Conservation (phyloP, 1,140 invertebrate species). For the Lethocerus indicus region DNA sequence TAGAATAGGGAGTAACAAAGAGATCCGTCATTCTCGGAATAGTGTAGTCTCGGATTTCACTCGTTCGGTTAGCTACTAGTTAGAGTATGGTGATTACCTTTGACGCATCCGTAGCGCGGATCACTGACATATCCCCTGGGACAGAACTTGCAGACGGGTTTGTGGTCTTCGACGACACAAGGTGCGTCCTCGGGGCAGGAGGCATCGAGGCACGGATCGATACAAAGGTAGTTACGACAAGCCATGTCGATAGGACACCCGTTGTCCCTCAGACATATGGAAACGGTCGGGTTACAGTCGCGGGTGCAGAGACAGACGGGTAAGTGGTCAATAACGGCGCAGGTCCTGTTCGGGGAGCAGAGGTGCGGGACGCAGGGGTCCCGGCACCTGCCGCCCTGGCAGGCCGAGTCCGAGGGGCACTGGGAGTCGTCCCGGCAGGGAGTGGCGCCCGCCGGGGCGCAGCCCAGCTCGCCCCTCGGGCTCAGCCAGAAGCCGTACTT, state of each 20-base stretch:
- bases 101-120: constrained; percentile 78
- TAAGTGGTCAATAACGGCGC: constrained; percentile 68
- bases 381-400: constrained; percentile 59
- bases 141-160: constrained; percentile 86
- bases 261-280: constrained; percentile 72
- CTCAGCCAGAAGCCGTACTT: constrained; percentile 73
- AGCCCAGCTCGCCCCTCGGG: constrained; percentile 63
- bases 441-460: constrained; percentile 56
- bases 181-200: constrained; percentile 62
- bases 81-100: too few relatives aligned
- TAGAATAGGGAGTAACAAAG: too few relatives aligned
- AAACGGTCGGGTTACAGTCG: constrained; percentile 68
- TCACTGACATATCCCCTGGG: constrained; percentile 75
- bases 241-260: constrained; percentile 69
- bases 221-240: constrained; percentile 75
- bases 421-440: constrained; percentile 67
- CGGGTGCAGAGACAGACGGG: constrained; percentile 70
- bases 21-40: too few relatives aligned
- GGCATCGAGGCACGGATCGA: constrained; percentile 69
- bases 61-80: constrained; percentile 21
- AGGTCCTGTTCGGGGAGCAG: constrained; percentile 63
- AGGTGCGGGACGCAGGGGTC: constrained; percentile 58
- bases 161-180: constrained; percentile 83
- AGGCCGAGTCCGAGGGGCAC: constrained; percentile 70
- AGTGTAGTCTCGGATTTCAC: too few relatives aligned